A percentile compares a stretch with the other conserved stretches of the same genome.
Evolutionary conservation across 2,113 vertebrate species (phyloP).

Genomic region (Labrus mixtus): DNA sequence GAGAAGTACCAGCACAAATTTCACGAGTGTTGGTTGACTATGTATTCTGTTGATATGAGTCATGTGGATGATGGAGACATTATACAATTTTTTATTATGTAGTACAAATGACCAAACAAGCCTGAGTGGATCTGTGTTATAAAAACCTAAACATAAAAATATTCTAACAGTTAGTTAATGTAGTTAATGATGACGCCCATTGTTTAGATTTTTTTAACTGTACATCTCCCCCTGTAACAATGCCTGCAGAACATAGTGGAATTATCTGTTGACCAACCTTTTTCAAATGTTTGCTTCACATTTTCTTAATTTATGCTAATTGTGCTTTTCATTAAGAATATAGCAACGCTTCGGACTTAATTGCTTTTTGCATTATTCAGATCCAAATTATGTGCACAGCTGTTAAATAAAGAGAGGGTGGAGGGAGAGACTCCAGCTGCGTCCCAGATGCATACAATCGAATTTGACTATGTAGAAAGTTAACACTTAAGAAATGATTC

Average conservation of each 20-base stretch:
- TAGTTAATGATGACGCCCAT: neutral
- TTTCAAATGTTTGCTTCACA: neutral
- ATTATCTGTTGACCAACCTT: neutral
- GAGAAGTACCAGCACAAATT: slow-evolving; percentile 11
- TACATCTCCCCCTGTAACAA: neutral
- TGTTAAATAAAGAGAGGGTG: neutral
- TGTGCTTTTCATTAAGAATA: neutral
- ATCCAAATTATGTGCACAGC: slow-evolving; percentile 1
- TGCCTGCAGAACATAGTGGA: neutral
- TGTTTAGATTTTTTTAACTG: neutral
- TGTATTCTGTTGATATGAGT: neutral
- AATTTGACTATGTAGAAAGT: slow-evolving; percentile 9
- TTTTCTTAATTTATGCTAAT: neutral
- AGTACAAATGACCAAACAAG: neutral
- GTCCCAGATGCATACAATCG: slow-evolving; percentile 33
- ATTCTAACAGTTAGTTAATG: neutral
- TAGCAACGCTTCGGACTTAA: neutral
- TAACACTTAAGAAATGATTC: slow-evolving; percentile 17
- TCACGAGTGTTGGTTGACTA: neutral
- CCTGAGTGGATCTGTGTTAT: neutral
- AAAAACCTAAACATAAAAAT: neutral
- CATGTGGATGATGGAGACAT: neutral
- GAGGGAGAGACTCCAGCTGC: slow-evolving; percentile 13
- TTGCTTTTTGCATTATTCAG: slow-evolving; percentile 16
- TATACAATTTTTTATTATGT: neutral